A percentile compares a stretch with the other conserved stretches of the same genome.
These are phyloP conservation scores for Sinodicranocentrus sp. DNA, from an alignment of 2,888 invertebrate genomes.

Conservation along the genomic window DNA sequence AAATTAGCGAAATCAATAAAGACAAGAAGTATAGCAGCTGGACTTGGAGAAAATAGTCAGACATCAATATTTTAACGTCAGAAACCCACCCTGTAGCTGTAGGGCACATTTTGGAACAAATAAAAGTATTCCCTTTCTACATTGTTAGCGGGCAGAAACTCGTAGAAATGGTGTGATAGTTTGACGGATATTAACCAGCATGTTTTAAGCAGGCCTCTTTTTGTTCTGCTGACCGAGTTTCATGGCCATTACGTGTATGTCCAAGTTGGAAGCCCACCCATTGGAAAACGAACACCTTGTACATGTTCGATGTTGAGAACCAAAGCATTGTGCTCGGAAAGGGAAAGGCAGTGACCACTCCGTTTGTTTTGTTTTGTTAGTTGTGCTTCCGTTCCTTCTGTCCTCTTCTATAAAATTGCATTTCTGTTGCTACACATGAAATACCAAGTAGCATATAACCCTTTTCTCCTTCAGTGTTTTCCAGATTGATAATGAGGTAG, in stretches of 20 bases:
- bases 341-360: not conserved
- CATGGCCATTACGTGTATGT: not conserved
- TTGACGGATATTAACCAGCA: no score
- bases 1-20: no score
- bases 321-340: not conserved
- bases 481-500: not conserved
- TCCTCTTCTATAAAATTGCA: not conserved
- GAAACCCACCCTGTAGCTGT: no score
- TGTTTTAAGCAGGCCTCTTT: not conserved
- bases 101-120: no score
- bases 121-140: no score
- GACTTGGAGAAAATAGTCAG: no score
- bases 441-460: not conserved
- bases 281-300: no score
- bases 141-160: no score
- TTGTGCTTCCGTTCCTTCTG: not conserved
- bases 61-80: no score
- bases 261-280: not conserved
- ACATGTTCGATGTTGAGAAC: not conserved
- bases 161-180: no score
- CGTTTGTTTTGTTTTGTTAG: not conserved
- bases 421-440: constrained; percentile 11
- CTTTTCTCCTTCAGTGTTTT: constrained; percentile 7
- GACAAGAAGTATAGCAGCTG: not conserved
- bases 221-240: constrained; percentile 31